Percentiles rank a stretch among this genome's conserved stretches.
phyloP scores from a whole-genome alignment of 2,888 invertebrate species.

The Herminia tarsipennalis region DNA sequence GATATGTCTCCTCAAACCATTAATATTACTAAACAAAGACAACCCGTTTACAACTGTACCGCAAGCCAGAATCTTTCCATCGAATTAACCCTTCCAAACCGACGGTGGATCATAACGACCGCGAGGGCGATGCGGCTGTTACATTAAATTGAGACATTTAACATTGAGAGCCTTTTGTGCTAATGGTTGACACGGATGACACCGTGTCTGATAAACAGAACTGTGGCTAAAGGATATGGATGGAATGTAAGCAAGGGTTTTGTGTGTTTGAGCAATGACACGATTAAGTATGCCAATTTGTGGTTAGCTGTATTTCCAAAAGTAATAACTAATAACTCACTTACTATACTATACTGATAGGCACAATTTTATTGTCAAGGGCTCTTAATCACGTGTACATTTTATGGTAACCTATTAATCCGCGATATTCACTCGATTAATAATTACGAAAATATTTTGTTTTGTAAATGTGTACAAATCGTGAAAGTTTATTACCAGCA shows the following conservation, averaged over 20 bases:
- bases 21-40: constrained; percentile 51
- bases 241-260: constrained; percentile 3
- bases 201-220: constrained; percentile 51
- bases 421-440: too few relatives aligned
- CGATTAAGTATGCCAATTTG: not conserved
- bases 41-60: constrained; percentile 57
- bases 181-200: constrained; percentile 61
- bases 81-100: constrained; percentile 77
- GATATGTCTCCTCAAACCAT: constrained; percentile 43
- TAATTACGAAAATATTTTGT: too few relatives aligned
- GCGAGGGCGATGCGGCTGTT: constrained; percentile 64
- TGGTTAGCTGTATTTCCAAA: not conserved
- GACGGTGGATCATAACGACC: constrained; percentile 63
- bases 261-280: not conserved
- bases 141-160: constrained; percentile 76
- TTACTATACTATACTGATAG: too few relatives aligned
- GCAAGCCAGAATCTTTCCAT: constrained; percentile 71
- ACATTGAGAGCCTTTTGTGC: constrained; percentile 64
- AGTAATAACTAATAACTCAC: too few relatives aligned
- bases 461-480: too few relatives aligned
- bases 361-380: too few relatives aligned
- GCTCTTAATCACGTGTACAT: too few relatives aligned
- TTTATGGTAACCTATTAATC: too few relatives aligned
- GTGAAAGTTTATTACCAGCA: too few relatives aligned
- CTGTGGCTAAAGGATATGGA: constrained; percentile 34